Evolutionary conservation across 1,140 invertebrate genomes (phyloP).

Genomic region (Drosophila jambulina): DNA sequence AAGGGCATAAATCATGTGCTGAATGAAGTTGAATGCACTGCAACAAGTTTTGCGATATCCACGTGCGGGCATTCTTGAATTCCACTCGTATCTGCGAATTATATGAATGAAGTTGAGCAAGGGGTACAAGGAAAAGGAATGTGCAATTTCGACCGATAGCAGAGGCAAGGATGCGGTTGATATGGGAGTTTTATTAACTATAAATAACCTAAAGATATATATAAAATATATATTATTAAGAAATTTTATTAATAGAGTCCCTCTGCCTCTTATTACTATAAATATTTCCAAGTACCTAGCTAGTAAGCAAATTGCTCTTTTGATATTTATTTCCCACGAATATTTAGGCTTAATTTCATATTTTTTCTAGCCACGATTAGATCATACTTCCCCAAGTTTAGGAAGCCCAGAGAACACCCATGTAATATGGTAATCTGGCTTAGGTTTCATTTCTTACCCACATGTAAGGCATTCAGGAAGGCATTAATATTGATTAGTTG

Average conservation of each 20-base stretch:
- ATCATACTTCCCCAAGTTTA: constrained; percentile 19
- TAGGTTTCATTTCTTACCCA: not conserved
- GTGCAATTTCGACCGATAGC: not conserved
- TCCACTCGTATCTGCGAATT: constrained; percentile 29
- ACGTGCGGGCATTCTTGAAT: constrained; percentile 43
- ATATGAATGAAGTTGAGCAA: constrained; percentile 7
- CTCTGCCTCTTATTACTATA: not conserved
- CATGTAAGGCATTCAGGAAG: constrained; percentile 46
- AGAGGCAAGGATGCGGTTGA: not conserved
- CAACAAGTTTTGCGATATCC: constrained; percentile 47
- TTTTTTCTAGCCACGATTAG: constrained; percentile 15
- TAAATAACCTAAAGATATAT: not conserved
- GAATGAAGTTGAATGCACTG: constrained; percentile 56
- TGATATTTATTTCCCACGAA: constrained; percentile 17
- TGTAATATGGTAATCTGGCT: constrained; percentile 35
- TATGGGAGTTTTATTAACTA: too few relatives aligned
- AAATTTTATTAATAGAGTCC: too few relatives aligned
- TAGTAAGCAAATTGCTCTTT: not conserved
- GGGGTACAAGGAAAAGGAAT: constrained; percentile 5
- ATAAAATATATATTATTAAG: too few relatives aligned
- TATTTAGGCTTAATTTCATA: not conserved
- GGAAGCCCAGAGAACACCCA: constrained; percentile 6
- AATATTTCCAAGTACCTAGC: too few relatives aligned
- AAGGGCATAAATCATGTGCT: constrained; percentile 50
- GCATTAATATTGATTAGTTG: constrained; percentile 62